Evolutionary conservation across 1,140 invertebrate genomes (phyloP), one percentile per base, ranked within the genome.

Genomic region (Dreissena polymorpha): DNA sequence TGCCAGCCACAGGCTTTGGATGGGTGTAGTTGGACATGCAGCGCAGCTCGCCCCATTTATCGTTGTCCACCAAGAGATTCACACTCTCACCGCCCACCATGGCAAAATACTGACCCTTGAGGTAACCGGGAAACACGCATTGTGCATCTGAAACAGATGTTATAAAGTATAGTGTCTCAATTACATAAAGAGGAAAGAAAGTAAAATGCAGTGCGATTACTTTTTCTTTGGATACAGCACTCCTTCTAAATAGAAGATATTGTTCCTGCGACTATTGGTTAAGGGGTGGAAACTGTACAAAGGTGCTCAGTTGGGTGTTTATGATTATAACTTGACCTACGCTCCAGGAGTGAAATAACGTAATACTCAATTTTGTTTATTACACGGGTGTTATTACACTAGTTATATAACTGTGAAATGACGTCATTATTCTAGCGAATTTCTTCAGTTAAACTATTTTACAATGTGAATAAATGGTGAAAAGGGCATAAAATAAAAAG

Each of bases 1-100:
- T 76, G 29, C 74, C 81, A 13, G 55, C 21, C 18, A 83, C 81
- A 67, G 79, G 79, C 70, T 83, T 83, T 8, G 25, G 23, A 64
- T 83, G 81, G 50, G 74, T 39, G 50, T 70, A 70, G 23, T 23
- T 55, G 29, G 75, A 64, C 69, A 51, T 69, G 25, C 81, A 83
- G 16, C 75, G 27, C 55, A 76, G 16, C 25, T 76, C 51, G 29
- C 57, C 53, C 81, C 81, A 83, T 57, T 72, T 83, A 14, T 39
- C 70, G 29, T 70, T 51, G 70, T 83, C 74, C n/a, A 83, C 65
- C 8, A 76, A 60, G 3, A 73, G 70, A 18, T 13, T 50, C 6
- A 83, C 68, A 63, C 73, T 77, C 0, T 23, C 55, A 50, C 81
- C 81, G 60, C 75, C 51, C 10, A 75, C 73, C 81, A 83, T 83